Evolutionary conservation across 2,797 vertebrate species (phyloP).

Genomic region (Clarias fuscus): DNA sequence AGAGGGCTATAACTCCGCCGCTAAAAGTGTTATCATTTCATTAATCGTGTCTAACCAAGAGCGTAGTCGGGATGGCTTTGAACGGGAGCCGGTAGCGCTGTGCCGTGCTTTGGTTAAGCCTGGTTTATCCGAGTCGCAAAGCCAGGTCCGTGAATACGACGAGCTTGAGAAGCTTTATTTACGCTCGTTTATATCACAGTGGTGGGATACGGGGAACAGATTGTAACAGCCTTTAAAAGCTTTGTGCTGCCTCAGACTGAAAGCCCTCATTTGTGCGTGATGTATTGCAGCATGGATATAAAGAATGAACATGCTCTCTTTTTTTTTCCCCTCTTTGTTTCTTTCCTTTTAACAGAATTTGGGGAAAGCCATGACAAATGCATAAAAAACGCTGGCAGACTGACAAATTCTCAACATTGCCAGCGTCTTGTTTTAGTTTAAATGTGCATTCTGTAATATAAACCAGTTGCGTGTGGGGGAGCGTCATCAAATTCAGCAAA

Average conservation of each 20-base stretch:
- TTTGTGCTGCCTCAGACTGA: not conserved
- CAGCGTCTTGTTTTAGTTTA: not conserved
- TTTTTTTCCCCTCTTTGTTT: not conserved
- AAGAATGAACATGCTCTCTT: not conserved
- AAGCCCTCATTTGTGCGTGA: not conserved
- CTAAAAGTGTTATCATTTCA: constrained; percentile 44
- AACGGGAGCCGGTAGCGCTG: not conserved
- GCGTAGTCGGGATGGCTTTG: not conserved
- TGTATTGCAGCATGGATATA: not conserved
- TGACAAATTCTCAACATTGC: not conserved
- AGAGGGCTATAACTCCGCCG: constrained; percentile 18
- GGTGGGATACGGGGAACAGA: not conserved
- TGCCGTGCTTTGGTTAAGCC: not conserved
- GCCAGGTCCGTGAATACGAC: not conserved
- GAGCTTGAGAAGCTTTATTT: not conserved
- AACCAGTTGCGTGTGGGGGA: not conserved
- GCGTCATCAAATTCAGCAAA: not conserved
- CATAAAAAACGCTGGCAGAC: not conserved
- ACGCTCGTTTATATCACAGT: not conserved
- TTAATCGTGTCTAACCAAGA: constrained; percentile 35
- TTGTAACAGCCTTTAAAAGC: not conserved
- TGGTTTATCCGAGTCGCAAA: not conserved
- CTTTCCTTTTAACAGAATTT: not conserved
- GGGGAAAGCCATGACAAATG: not conserved
- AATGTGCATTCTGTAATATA: not conserved